Evolutionary conservation across 2,797 vertebrate species (phyloP).

Genomic region (Ctenochaetus hawaiiensis): DNA sequence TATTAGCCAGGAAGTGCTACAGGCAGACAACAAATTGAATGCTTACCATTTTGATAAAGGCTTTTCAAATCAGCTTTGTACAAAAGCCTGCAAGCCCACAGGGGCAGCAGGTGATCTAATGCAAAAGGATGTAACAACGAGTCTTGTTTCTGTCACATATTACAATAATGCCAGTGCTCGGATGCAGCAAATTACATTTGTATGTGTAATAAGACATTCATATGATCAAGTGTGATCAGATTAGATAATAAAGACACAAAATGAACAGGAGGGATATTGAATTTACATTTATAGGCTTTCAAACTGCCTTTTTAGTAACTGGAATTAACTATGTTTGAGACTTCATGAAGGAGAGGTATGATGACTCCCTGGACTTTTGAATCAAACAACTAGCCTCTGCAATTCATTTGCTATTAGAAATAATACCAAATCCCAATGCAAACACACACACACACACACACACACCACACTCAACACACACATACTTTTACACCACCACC

Average conservation of each 20-base stretch:
- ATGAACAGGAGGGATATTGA: not conserved
- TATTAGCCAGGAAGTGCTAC: slow-evolving; percentile 73
- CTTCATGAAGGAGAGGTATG: not conserved
- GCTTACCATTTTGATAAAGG: slow-evolving; percentile 66
- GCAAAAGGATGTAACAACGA: slow-evolving; percentile 36
- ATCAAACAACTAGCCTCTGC: not conserved
- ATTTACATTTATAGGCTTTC: not conserved
- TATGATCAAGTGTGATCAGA: slow-evolving; percentile 22
- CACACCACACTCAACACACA: not conserved
- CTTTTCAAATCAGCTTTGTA: slow-evolving; percentile 63
- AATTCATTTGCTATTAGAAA: not conserved
- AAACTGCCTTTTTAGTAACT: not conserved
- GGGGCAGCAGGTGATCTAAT: slow-evolving; percentile 57
- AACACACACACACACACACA: not conserved
- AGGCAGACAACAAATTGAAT: slow-evolving; percentile 69
- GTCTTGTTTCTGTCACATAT: slow-evolving; percentile 43
- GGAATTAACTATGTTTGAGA: not conserved
- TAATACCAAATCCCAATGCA: not conserved
- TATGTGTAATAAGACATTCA: slow-evolving; percentile 13
- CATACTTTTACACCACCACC: too few species aligned
- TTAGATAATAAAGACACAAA: slow-evolving; percentile 18
- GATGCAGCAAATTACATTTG: slow-evolving; percentile 17
- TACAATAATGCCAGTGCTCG: slow-evolving; percentile 9
- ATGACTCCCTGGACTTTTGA: not conserved
- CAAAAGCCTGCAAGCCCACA: slow-evolving; percentile 48